Conservation (phyloP, 2,797 vertebrate species). For the Pyrocephalus nanus region DNA sequence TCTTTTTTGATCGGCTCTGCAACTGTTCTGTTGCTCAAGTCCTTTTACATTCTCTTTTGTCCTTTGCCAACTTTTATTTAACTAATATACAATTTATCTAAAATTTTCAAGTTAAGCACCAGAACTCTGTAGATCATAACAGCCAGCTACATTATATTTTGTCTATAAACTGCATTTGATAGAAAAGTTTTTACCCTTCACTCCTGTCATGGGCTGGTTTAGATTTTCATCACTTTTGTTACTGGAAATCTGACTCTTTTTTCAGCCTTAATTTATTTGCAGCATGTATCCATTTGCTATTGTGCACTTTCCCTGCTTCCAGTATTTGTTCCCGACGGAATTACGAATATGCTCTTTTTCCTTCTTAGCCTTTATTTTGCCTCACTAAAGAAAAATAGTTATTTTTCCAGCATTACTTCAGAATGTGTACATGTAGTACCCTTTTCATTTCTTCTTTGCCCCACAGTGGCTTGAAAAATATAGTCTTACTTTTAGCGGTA, state of each 20-base stretch:
- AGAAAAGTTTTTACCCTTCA: not conserved
- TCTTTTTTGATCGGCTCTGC: not conserved
- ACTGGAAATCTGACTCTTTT: not conserved
- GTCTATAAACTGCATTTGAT: not conserved
- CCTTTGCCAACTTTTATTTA: not conserved
- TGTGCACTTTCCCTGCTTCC: not conserved
- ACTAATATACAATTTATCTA: not conserved
- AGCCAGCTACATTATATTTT: not conserved
- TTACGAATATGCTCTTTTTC: not conserved
- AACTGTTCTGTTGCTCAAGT: not conserved
- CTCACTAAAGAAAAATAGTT: not conserved
- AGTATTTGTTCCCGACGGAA: not conserved
- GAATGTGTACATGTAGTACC: not conserved
- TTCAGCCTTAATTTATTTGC: not conserved
- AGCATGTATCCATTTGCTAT: not conserved
- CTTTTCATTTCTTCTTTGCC: not conserved
- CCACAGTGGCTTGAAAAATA: not conserved
- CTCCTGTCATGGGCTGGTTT: not conserved
- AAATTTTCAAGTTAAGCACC: not conserved
- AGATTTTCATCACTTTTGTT: not conserved
- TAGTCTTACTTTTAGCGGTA: not conserved
- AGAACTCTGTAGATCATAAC: not conserved
- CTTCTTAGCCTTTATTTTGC: not conserved
- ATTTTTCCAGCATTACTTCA: not conserved
- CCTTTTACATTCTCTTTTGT: not conserved